phyloP scores from a whole-genome alignment of 2,888 invertebrate species.

The Neoaliturus tenellus region DNA sequence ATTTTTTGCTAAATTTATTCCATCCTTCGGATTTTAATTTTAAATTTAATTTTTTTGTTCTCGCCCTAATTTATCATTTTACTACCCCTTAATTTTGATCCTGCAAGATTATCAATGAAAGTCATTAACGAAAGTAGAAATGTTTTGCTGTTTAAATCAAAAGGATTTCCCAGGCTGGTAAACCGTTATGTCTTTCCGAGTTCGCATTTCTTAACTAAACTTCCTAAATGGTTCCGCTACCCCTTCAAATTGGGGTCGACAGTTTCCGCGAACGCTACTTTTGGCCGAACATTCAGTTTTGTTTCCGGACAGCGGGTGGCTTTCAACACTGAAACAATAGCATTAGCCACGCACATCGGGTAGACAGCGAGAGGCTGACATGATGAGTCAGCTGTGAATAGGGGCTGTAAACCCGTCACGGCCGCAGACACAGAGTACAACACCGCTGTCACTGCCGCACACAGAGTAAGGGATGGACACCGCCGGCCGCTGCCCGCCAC shows the following conservation, averaged over 20 bases:
- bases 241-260: background rate
- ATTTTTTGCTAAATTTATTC: too few relatives aligned
- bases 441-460: background rate
- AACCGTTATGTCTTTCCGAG: too few relatives aligned
- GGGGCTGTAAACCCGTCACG: background rate
- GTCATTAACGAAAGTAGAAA: too few relatives aligned
- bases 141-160: too few relatives aligned
- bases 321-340: conserved; percentile 9
- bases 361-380: background rate
- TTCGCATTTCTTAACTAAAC: too few relatives aligned
- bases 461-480: background rate
- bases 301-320: background rate
- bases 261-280: background rate
- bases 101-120: too few relatives aligned
- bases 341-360: background rate
- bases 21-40: too few relatives aligned
- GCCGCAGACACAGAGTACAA: background rate
- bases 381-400: background rate
- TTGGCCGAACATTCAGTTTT: background rate
- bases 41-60: too few relatives aligned
- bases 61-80: too few relatives aligned
- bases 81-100: too few relatives aligned
- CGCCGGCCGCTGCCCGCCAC: background rate
- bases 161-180: too few relatives aligned
- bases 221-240: background rate